Evolutionary conservation across 2,113 vertebrate genomes (phyloP).

Genomic region (Mungos mungo): DNA sequence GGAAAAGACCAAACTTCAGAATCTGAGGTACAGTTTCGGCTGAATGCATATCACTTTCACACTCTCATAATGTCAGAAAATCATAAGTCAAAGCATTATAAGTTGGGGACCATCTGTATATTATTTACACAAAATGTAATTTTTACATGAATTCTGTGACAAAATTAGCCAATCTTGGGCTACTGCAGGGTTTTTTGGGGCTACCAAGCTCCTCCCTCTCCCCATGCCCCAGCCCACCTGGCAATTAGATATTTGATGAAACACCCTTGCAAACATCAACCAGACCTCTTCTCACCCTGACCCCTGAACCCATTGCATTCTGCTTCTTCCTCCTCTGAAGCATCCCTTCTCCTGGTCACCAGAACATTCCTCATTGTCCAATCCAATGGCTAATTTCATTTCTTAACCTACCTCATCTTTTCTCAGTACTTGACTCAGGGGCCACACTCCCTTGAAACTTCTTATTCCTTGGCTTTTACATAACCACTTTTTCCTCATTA

Average conservation of each 20-base stretch:
- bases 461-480: background rate
- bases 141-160: background rate
- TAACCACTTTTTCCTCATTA: background rate
- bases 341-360: background rate
- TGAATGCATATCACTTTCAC: too few relatives aligned
- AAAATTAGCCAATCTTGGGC: background rate
- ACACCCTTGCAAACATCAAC: background rate
- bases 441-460: background rate
- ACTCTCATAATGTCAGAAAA: too few relatives aligned
- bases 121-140: background rate
- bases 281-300: background rate
- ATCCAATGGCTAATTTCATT: background rate
- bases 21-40: too few relatives aligned
- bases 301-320: background rate
- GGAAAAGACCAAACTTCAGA: too few relatives aligned
- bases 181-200: background rate
- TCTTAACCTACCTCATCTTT: background rate
- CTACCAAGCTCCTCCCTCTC: background rate
- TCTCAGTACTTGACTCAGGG: background rate
- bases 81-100: too few relatives aligned
- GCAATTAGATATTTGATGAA: background rate
- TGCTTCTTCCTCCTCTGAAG: background rate
- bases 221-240: background rate
- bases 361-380: background rate
- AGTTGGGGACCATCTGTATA: too few relatives aligned